Conservation (phyloP, 2,113 vertebrate species). For the Laticauda colubrina region DNA sequence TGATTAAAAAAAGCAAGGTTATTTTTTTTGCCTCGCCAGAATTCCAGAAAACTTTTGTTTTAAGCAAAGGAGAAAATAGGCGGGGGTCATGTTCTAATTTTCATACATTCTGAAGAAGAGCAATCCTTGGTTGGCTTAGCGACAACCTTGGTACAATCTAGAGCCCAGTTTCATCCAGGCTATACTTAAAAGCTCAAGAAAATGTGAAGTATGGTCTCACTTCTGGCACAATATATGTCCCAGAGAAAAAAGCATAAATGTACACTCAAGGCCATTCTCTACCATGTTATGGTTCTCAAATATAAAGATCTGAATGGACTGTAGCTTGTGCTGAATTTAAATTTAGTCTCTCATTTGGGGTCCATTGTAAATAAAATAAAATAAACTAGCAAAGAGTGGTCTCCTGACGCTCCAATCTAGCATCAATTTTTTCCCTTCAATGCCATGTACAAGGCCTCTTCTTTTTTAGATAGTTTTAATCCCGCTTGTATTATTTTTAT, state of each 20-base stretch:
- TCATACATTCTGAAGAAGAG: not conserved
- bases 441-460: not conserved
- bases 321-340: not conserved
- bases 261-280: not conserved
- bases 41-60: not conserved
- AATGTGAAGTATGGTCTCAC: not conserved
- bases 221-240: not conserved
- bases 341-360: not conserved
- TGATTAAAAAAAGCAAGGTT: not conserved
- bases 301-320: not conserved
- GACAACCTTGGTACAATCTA: not conserved
- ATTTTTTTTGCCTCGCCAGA: not conserved
- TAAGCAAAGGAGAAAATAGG: not conserved
- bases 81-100: not conserved
- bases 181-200: not conserved
- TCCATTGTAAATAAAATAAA: not conserved
- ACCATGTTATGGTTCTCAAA: not conserved
- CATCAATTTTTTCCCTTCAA: not conserved
- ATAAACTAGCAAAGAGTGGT: rapidly evolving
- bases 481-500: not conserved
- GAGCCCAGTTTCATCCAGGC: not conserved
- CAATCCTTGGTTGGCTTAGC: not conserved
- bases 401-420: not conserved
- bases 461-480: not conserved
- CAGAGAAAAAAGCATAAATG: not conserved